Evolutionary conservation across 1,140 invertebrate genomes (phyloP), one percentile per base, ranked within the genome.

Genomic region (Hyphantria cunea): DNA sequence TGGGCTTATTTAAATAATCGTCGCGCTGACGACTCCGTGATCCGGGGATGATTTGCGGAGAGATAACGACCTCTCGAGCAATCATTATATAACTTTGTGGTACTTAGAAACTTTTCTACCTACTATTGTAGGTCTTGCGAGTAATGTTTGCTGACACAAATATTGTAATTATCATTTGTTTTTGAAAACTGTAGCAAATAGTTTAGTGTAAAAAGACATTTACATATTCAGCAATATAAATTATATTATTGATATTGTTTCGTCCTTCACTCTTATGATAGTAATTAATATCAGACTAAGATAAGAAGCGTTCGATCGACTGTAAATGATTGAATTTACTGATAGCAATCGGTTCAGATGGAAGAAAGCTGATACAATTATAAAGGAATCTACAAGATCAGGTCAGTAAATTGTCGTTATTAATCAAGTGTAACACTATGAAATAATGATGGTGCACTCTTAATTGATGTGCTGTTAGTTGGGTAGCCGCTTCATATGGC

Each of bases 1-100:
- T 17, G 49, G 49, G 60, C 70, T 80, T 68, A 83, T 86, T 86
- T 83, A 74, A 84, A 86, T 86, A 85, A 81, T 75, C 66, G 61
- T 67, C 55, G 71, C 67, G 64, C 42, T 58, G 51, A 63, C 65
- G 52, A 41, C 48, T 52, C 25, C 44, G 32, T 53, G 62, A 53
- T 70, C 66, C 56, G 50, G 64, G 45, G 58, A 73, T 52, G 62
- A 64, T 65, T 62, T 59, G 50, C 31, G 55, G 34, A 52, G 50
- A 52, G 50, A 62, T 52, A 52, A 62, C 49, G 13, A 62, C 34
- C 15, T 52, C 48, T 32, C 37, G 17, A 49, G 15, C 17, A 34
- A 1, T 58, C 39, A 58, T 58, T 58, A 58, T 39, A 32, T 37
- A 33, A 37, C 55, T 31, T 58, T 25, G 17, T 25, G 17, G 5